Conservation (phyloP, 2,888 invertebrate species). For the Yponomeuta evonymella region DNA sequence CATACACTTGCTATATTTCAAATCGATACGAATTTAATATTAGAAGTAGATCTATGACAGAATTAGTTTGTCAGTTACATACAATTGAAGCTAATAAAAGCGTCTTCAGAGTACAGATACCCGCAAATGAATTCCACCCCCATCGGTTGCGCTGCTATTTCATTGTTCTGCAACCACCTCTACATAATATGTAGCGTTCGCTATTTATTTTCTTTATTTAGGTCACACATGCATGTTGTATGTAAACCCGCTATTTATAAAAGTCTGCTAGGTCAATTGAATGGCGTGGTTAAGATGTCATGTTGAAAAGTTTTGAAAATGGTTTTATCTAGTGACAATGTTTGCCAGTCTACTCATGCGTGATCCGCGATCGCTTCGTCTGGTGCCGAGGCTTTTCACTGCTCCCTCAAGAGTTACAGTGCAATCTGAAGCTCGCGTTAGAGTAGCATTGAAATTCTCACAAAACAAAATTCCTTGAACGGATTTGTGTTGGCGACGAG, state of each 20-base stretch:
- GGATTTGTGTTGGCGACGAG: constrained; percentile 2
- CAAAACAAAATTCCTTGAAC: background rate
- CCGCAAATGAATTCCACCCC: constrained; percentile 3
- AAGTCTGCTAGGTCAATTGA: background rate
- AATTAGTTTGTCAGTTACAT: too few species aligned
- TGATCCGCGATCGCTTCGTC: constrained; percentile 22
- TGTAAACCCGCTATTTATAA: constrained; percentile 12
- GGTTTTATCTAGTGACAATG: background rate
- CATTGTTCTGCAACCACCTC: constrained; percentile 10
- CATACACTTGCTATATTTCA: too few species aligned
- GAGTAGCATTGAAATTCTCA: background rate
- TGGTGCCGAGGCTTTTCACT: constrained; percentile 17
- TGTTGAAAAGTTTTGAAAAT: background rate
- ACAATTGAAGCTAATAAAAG: too few species aligned
- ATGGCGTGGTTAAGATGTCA: background rate
- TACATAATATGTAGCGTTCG: constrained; percentile 14
- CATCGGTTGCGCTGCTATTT: background rate
- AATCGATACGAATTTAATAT: too few species aligned
- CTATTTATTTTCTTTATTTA: constrained; percentile 22
- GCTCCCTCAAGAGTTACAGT: background rate
- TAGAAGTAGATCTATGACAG: too few species aligned
- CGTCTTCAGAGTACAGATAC: background rate
- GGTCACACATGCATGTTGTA: constrained; percentile 20
- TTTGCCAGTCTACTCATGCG: constrained; percentile 18
- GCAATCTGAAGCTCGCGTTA: background rate